Conservation (phyloP, 1,140 invertebrate species). For the Elymnias hypermnestra region DNA sequence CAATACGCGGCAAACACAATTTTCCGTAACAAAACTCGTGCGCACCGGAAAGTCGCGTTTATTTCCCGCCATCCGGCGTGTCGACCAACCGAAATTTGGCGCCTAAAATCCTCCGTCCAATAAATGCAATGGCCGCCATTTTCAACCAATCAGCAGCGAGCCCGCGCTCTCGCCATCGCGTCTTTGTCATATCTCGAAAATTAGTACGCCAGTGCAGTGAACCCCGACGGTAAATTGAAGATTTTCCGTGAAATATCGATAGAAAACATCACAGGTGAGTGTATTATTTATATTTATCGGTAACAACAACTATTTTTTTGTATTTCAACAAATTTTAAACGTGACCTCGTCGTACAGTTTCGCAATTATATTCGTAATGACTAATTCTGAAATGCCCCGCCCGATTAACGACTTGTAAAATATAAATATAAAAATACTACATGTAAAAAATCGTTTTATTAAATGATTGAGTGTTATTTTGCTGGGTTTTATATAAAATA, state of each 20-base stretch:
- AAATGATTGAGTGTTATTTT: too few species aligned
- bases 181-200: slow-evolving; percentile 72
- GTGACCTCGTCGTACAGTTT: slow-evolving; percentile 6
- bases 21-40: slow-evolving; percentile 62
- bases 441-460: too few species aligned
- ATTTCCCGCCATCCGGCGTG: slow-evolving; percentile 69
- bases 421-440: not conserved
- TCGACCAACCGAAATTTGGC: slow-evolving; percentile 74
- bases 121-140: slow-evolving; percentile 61
- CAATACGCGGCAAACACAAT: slow-evolving; percentile 61
- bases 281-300: slow-evolving; percentile 12
- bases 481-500: not conserved
- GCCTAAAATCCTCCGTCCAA: slow-evolving; percentile 65
- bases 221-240: slow-evolving; percentile 67
- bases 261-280: slow-evolving; percentile 53
- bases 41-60: slow-evolving; percentile 64
- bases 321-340: slow-evolving; percentile 3
- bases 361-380: slow-evolving; percentile 13
- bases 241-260: slow-evolving; percentile 57
- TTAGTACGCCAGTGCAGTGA: slow-evolving; percentile 72
- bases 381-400: slow-evolving; percentile 10
- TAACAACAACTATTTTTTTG: slow-evolving; percentile 12
- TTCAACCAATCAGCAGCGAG: slow-evolving; percentile 59
- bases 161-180: slow-evolving; percentile 71
- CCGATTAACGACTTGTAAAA: not conserved